Evolutionary conservation across 1,140 invertebrate species (phyloP), one percentile per base, ranked within the genome.

Genomic region (Metaphire vulgaris): DNA sequence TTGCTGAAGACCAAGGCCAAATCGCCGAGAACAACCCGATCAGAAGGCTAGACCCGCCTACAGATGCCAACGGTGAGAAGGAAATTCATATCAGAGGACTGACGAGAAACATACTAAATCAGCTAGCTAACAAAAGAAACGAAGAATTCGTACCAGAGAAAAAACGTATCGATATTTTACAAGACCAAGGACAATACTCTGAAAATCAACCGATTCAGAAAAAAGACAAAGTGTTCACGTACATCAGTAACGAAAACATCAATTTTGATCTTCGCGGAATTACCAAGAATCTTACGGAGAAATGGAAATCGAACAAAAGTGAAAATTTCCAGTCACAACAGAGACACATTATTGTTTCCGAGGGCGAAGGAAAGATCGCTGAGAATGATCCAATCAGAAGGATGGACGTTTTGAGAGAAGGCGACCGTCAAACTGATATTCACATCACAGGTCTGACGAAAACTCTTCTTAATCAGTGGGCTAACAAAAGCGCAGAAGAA

Each of bases 1-100:
- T 76, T 15, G 69, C 75, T 1, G 75, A 76, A 64, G 75, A 72
- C 29, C 67, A 76, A 26, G 68, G 68, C 1, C 16, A 28, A 2
- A 67, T 76, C 30, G n/a, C 33, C 16, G 75, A 76, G 33, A 76
- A 65, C 26, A 33, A 76, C 16, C 75, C 75, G 14, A 26, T 71
- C 2, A 6, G 28, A 16, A 33, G 75, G 26, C 26, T 21, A 6
- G 75, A 76, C 32, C n/a, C n/a, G 74, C 68, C 14, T 31, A 68
- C 67, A 75, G 70, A 32, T 16, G 12, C 16, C 21, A 32, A n/a
- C n/a, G n/a, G n/a, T n/a, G n/a, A 21, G 70, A 72, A 26, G 14
- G 29, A 73, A 12, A 28, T 71, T 28, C 21, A 65, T n/a, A 29
- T 16, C 28, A 76, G 69, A 64, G 29, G 65, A 26, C 16, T 28